phyloP scores from a whole-genome alignment of 2,113 vertebrate species.

The Xenopus borealis region DNA sequence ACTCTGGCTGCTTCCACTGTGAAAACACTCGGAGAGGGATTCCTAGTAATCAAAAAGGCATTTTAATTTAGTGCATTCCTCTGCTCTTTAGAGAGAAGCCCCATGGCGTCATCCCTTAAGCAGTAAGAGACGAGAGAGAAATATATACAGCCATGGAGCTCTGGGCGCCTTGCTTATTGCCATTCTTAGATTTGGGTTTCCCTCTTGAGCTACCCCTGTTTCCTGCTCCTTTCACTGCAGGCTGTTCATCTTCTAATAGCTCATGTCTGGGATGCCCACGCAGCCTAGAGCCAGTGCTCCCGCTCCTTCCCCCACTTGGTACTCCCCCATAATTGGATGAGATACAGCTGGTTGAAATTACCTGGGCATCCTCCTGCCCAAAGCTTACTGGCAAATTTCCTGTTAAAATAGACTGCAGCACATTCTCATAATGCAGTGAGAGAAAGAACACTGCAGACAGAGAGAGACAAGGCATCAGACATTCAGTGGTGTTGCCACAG shows the following conservation, averaged over 20 bases:
- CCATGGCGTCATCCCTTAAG: slow-evolving; percentile 27
- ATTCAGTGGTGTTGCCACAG: slow-evolving; percentile 1
- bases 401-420: slow-evolving; percentile 30
- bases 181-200: slow-evolving; percentile 22
- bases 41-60: slow-evolving; percentile 6
- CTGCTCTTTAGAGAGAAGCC: slow-evolving; percentile 1
- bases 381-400: slow-evolving; percentile 15
- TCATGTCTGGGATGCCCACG: slow-evolving; percentile 38
- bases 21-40: slow-evolving; percentile 16
- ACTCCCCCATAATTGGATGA: slow-evolving; percentile 31
- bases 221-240: slow-evolving; percentile 29
- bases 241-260: slow-evolving; percentile 43
- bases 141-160: slow-evolving; percentile 3
- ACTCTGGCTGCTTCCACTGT: background rate
- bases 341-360: slow-evolving; percentile 18
- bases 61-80: slow-evolving; percentile 1
- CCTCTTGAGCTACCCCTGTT: slow-evolving; percentile 23
- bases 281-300: slow-evolving; percentile 13
- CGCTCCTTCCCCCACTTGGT: slow-evolving; percentile 17
- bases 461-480: slow-evolving; percentile 1
- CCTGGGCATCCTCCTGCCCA: slow-evolving; percentile 24
- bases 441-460: slow-evolving; percentile 1
- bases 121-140: slow-evolving; percentile 9
- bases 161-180: slow-evolving; percentile 4
- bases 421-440: slow-evolving; percentile 20